Percentiles rank a stretch among this genome's conserved stretches.
phyloP scores from a whole-genome alignment of 2,113 vertebrate genomes.

The Cynoglossus semilaevis region DNA sequence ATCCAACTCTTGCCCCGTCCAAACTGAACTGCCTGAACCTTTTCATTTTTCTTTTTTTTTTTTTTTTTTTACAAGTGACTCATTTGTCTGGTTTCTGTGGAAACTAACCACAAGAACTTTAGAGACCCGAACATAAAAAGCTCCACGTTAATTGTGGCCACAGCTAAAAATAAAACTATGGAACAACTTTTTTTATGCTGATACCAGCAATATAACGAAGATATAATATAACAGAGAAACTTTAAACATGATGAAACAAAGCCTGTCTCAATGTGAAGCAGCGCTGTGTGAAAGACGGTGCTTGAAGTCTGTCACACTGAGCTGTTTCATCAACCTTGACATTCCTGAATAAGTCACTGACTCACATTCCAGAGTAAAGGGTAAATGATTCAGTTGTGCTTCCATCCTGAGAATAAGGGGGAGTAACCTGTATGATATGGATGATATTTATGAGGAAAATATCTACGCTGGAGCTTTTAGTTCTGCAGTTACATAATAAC shows the following conservation, averaged over 20 bases:
- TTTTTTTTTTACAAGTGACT: slow-evolving; percentile 38
- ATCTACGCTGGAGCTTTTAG: not conserved
- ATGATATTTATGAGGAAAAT: not conserved
- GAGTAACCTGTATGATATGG: too few relatives aligned
- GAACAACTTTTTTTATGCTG: too few relatives aligned
- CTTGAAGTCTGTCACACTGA: not conserved
- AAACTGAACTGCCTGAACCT: slow-evolving; percentile 44
- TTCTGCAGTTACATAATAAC: too few relatives aligned
- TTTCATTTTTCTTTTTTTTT: not conserved
- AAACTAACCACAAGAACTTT: slow-evolving; percentile 47
- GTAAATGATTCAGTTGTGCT: slow-evolving; percentile 34
- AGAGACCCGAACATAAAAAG: slow-evolving; percentile 42
- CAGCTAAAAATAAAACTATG: slow-evolving; percentile 53
- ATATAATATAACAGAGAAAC: too few relatives aligned
- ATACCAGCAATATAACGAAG: too few relatives aligned
- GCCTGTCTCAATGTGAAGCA: too few relatives aligned
- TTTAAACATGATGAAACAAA: too few relatives aligned
- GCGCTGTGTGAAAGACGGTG: too few relatives aligned
- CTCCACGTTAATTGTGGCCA: slow-evolving; percentile 50
- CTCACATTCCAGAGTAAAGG: slow-evolving; percentile 40
- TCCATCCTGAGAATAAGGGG: not conserved
- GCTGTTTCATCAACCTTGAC: slow-evolving; percentile 35
- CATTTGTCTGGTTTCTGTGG: slow-evolving; percentile 66
- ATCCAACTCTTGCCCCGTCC: slow-evolving; percentile 8
- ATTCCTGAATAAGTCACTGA: slow-evolving; percentile 51